Conservation (phyloP, 2,888 invertebrate genomes). For the Aleiodes alternator region DNA sequence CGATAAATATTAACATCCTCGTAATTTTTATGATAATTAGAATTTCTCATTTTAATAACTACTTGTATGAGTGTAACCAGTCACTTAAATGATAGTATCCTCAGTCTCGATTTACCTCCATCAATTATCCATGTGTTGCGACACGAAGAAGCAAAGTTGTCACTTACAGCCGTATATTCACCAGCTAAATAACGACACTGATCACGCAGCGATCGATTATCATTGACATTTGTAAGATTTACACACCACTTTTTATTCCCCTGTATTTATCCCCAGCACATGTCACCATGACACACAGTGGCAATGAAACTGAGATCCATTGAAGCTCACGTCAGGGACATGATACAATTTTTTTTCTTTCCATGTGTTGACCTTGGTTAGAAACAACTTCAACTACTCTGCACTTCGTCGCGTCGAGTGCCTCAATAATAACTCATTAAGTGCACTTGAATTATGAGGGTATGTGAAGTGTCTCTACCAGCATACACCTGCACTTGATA, state of each 20-base stretch:
- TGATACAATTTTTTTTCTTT: not conserved
- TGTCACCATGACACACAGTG: constrained; percentile 3
- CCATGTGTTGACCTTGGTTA: constrained; percentile 6
- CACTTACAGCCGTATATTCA: constrained; percentile 52
- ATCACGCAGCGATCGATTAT: constrained; percentile 26
- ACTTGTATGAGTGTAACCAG: constrained; percentile 1
- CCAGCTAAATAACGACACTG: constrained; percentile 25
- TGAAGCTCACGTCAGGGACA: not conserved
- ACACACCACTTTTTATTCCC: constrained; percentile 12
- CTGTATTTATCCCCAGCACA: not conserved
- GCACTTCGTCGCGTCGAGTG: constrained; percentile 8
- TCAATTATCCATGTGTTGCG: constrained; percentile 60
- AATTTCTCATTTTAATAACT: not conserved
- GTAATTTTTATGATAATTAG: too few species aligned
- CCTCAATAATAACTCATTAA: constrained; percentile 22
- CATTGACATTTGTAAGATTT: constrained; percentile 19
- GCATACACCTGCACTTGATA: not conserved
- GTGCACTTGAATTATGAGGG: constrained; percentile 13
- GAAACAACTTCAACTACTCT: not conserved
- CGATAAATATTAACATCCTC: too few species aligned
- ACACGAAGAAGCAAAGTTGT: constrained; percentile 49
- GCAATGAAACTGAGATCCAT: not conserved
- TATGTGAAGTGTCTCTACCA: constrained; percentile 5
- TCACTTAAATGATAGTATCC: constrained; percentile 58
- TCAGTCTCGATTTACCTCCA: constrained; percentile 54